Percentiles rank a stretch among this genome's conserved stretches.
phyloP scores from a whole-genome alignment of 2,113 vertebrate genomes.

The Delphinapterus leucas region DNA sequence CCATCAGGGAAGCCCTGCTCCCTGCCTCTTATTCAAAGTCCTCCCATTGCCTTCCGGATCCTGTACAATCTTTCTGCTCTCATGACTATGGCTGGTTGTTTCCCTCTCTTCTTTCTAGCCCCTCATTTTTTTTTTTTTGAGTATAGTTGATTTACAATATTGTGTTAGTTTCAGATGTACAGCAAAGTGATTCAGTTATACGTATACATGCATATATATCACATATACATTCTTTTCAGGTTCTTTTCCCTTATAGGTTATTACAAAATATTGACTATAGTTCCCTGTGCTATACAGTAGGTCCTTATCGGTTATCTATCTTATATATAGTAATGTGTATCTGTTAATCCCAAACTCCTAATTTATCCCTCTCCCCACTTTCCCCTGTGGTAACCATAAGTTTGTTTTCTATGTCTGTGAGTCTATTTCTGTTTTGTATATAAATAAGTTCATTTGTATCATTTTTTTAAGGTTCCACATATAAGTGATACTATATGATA shows the following conservation, averaged over 20 bases:
- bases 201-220: rapidly evolving
- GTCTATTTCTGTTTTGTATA: not conserved
- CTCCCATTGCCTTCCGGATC: not conserved
- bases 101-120: not conserved
- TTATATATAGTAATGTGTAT: not conserved
- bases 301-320: not conserved
- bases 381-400: not conserved
- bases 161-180: not conserved
- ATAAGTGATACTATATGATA: not conserved
- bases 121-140: not conserved
- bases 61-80: not conserved
- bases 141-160: not conserved
- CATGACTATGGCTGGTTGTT: too few relatives aligned
- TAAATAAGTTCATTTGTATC: not conserved
- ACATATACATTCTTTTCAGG: not conserved
- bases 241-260: not conserved
- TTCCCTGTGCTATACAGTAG: not conserved
- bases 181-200: not conserved
- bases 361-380: not conserved
- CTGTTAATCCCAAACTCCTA: not conserved
- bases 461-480: not conserved
- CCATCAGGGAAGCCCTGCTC: too few relatives aligned
- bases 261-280: not conserved
- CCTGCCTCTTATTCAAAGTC: not conserved
- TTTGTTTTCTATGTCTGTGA: not conserved